These are phyloP conservation scores for Drosophila vallismaia DNA, from an alignment of 2,888 invertebrate species.

Conservation along the genomic window DNA sequence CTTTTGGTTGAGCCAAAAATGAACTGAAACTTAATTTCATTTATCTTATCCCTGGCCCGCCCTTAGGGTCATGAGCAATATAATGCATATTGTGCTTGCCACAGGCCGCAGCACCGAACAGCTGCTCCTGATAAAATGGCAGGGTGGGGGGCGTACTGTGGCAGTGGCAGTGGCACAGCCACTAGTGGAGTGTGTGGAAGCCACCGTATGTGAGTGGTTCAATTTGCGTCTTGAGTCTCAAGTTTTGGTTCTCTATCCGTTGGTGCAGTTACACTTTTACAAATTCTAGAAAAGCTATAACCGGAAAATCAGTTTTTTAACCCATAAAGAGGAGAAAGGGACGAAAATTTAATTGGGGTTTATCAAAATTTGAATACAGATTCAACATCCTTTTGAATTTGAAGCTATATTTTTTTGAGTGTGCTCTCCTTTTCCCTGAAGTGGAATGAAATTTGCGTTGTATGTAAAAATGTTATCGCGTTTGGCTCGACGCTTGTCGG, in stretches of 20 bases:
- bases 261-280: slow-evolving; percentile 16
- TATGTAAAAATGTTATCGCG: slow-evolving; percentile 78
- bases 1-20: slow-evolving; percentile 34
- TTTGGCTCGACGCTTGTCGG: slow-evolving; percentile 62
- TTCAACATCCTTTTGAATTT: not conserved
- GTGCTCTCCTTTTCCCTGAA: slow-evolving; percentile 6
- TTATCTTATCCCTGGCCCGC: slow-evolving; percentile 67
- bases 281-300: not conserved
- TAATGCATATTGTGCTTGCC: slow-evolving; percentile 39
- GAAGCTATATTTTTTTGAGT: slow-evolving; percentile 6
- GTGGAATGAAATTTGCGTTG: slow-evolving; percentile 60
- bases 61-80: slow-evolving; percentile 64
- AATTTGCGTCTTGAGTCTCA: slow-evolving; percentile 36
- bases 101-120: slow-evolving; percentile 28
- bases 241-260: slow-evolving; percentile 11
- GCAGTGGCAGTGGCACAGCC: not conserved
- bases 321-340: no score
- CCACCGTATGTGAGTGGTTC: slow-evolving; percentile 31
- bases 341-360: no score
- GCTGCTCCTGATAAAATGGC: slow-evolving; percentile 49
- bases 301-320: no score
- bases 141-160: not conserved
- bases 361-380: no score
- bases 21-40: slow-evolving; percentile 70
- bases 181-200: slow-evolving; percentile 11